Conservation (phyloP, 2,797 vertebrate species). For the Paguma larvata region DNA sequence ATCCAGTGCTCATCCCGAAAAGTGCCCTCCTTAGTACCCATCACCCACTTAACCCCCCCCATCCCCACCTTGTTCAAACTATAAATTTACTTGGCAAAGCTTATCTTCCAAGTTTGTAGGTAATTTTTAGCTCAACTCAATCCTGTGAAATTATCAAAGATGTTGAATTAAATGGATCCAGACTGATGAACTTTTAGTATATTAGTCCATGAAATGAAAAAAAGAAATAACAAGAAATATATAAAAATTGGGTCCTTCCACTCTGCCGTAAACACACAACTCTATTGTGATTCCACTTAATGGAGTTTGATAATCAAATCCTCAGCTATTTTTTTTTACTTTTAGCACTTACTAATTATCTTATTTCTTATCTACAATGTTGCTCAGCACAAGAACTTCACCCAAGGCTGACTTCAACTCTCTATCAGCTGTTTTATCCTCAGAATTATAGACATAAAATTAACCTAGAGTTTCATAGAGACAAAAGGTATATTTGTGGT, state of each 20-base stretch:
- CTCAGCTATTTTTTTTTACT: neutral
- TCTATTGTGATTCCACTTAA: neutral
- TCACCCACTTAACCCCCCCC: too few species aligned
- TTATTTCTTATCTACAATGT: conserved; percentile 8
- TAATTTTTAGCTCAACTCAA: conserved; percentile 1
- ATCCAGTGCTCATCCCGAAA: too few species aligned
- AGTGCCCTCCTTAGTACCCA: too few species aligned
- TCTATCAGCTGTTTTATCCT: neutral
- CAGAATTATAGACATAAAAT: neutral
- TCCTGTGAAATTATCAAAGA: conserved; percentile 36
- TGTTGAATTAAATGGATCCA: neutral
- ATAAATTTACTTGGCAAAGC: conserved; percentile 24
- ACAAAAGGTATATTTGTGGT: neutral
- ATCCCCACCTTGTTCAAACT: neutral
- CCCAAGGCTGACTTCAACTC: neutral
- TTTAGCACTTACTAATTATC: neutral
- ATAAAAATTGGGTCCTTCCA: neutral
- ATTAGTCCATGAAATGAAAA: neutral
- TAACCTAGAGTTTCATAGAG: neutral
- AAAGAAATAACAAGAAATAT: neutral
- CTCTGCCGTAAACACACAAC: neutral
- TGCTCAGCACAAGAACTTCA: neutral
- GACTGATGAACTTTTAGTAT: neutral
- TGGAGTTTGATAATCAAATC: neutral
- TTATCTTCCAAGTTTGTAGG: neutral